Evolutionary conservation across 1,140 invertebrate genomes (phyloP).

Genomic region (Philopotamus ludificatus): DNA sequence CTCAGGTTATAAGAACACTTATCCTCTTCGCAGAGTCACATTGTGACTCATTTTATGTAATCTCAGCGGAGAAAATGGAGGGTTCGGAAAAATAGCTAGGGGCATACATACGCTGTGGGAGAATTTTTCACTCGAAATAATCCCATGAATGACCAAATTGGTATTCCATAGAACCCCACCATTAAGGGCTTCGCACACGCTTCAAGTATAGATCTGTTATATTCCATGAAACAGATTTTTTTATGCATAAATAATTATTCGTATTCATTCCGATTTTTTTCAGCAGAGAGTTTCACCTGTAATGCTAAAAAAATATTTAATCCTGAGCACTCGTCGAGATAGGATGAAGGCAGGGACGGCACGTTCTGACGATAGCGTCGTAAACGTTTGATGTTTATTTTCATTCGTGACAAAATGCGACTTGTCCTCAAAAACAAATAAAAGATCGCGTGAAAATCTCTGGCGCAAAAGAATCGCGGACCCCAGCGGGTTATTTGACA

Average conservation of each 20-base stretch:
- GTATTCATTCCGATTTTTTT: no score
- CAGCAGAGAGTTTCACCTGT: no score
- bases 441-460: no score
- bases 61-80: neutral
- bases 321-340: no score
- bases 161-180: neutral
- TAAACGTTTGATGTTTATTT: neutral
- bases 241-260: no score
- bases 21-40: no score
- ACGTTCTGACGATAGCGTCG: neutral
- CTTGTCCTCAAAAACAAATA: neutral
- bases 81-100: neutral
- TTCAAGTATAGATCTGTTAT: no score
- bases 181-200: neutral
- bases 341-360: neutral
- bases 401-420: neutral
- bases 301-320: no score
- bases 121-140: constrained; percentile 17
- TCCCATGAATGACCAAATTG: constrained; percentile 8
- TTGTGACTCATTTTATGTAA: neutral
- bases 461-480: no score
- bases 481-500: neutral
- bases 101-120: no score
- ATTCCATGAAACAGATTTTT: no score
- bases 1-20: no score